Evolutionary conservation across 2,888 invertebrate species (phyloP).

Genomic region (Drosophila monieri): DNA sequence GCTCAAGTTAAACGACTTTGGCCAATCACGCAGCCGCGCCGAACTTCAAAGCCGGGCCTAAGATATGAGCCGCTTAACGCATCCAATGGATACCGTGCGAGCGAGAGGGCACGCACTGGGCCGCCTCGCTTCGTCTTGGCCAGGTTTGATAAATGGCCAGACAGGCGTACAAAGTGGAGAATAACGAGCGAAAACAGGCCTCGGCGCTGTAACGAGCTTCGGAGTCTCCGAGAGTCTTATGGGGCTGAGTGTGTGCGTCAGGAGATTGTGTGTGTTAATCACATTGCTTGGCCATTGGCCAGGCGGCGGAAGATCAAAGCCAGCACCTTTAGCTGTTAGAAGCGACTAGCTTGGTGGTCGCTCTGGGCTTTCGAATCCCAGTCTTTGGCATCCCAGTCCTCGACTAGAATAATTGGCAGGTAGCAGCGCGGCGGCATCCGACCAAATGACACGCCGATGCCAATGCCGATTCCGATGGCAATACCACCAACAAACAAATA

Average conservation of each 20-base stretch:
- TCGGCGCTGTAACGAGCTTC: conserved; percentile 42
- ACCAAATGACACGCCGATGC: conserved; percentile 75
- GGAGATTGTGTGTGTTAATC: conserved; percentile 68
- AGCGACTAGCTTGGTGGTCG: conserved; percentile 75
- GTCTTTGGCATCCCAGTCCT: conserved; percentile 15
- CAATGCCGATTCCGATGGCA: conserved; percentile 2
- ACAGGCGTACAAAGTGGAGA: conserved; percentile 77
- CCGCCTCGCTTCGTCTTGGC: conserved; percentile 25
- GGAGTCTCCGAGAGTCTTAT: conserved; percentile 20
- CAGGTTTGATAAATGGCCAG: conserved; percentile 82
- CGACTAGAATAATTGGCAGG: conserved; percentile 78
- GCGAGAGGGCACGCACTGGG: conserved; percentile 29
- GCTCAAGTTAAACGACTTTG: conserved; percentile 68
- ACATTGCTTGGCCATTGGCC: conserved; percentile 81
- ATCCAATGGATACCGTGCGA: conserved; percentile 51
- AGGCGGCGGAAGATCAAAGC: conserved; percentile 76
- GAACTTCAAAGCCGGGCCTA: conserved; percentile 80
- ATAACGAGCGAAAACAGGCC: conserved; percentile 75
- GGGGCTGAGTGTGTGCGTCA: conserved; percentile 7
- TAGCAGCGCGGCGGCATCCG: conserved; percentile 54
- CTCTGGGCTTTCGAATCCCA: conserved; percentile 34
- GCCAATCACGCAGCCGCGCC: conserved; percentile 82
- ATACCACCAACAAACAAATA: conserved; percentile 34
- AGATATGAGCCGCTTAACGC: conserved; percentile 78
- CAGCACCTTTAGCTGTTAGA: conserved; percentile 68